phyloP scores from a whole-genome alignment of 2,797 vertebrate genomes.

The Balearica regulorum region DNA sequence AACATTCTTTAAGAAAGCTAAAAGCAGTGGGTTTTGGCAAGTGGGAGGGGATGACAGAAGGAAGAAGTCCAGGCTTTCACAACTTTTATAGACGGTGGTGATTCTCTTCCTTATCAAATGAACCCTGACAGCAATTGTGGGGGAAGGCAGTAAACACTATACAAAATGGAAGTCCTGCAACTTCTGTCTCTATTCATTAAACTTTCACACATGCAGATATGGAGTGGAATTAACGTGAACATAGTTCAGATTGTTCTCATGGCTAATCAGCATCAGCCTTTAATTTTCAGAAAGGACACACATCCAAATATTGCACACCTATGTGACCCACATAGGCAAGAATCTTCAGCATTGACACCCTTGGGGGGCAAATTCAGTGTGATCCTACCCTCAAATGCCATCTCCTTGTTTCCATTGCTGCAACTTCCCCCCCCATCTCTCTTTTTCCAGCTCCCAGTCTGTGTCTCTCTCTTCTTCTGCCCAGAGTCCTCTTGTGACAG shows the following conservation, averaged over 20 bases:
- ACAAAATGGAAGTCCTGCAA: not conserved
- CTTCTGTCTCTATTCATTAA: not conserved
- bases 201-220: fast-evolving
- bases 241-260: not conserved
- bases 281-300: not conserved
- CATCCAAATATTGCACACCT: not conserved
- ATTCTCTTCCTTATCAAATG: not conserved
- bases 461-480: not conserved
- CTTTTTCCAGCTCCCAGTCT: not conserved
- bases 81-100: not conserved
- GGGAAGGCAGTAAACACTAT: not conserved
- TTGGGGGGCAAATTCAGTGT: not conserved
- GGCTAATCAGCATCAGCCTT: not conserved
- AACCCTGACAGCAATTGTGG: not conserved
- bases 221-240: not conserved
- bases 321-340: not conserved
- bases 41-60: not conserved
- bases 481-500: not conserved
- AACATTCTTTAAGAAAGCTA: not conserved
- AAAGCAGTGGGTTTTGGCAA: not conserved
- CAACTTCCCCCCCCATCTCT: not conserved
- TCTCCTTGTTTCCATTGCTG: not conserved
- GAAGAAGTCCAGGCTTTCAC: not conserved
- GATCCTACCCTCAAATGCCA: not conserved
- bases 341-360: not conserved